These are phyloP conservation scores for Ploceus nigricollis DNA, from an alignment of 2,113 vertebrate genomes.

Conservation along the genomic window DNA sequence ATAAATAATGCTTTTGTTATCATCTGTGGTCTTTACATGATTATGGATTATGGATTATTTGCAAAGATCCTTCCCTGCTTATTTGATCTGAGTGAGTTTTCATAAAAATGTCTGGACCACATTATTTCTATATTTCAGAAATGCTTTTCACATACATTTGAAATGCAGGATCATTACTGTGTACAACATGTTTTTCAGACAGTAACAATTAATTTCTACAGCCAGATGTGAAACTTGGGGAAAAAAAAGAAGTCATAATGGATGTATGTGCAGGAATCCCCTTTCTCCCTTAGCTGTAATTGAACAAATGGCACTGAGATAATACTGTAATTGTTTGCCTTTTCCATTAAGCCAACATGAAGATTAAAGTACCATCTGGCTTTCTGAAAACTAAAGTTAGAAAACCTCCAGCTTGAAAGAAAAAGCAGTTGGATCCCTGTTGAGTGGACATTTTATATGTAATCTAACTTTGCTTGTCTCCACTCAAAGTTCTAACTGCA, in stretches of 20 bases:
- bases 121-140: not conserved
- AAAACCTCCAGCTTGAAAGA: conserved; percentile 6
- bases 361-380: conserved; percentile 24
- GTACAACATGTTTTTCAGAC: not conserved
- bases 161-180: not conserved
- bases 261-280: not conserved
- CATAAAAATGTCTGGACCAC: not conserved
- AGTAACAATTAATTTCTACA: not conserved
- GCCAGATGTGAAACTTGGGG: not conserved
- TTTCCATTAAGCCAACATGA: not conserved
- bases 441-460: conserved; percentile 7
- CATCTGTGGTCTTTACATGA: not conserved
- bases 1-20: not conserved
- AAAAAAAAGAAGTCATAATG: not conserved
- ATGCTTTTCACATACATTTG: not conserved
- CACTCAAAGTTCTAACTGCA: conserved; percentile 41
- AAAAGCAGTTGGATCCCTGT: not conserved
- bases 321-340: conserved; percentile 1
- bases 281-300: conserved; percentile 1
- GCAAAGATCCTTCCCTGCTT: not conserved
- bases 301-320: conserved; percentile 11
- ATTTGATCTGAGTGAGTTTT: not conserved
- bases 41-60: not conserved
- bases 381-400: conserved; percentile 25
- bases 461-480: conserved; percentile 37